Base-by-base conservation (phyloP, 2,797 vertebrate genomes). In the Aratinga solstitialis region DNA sequence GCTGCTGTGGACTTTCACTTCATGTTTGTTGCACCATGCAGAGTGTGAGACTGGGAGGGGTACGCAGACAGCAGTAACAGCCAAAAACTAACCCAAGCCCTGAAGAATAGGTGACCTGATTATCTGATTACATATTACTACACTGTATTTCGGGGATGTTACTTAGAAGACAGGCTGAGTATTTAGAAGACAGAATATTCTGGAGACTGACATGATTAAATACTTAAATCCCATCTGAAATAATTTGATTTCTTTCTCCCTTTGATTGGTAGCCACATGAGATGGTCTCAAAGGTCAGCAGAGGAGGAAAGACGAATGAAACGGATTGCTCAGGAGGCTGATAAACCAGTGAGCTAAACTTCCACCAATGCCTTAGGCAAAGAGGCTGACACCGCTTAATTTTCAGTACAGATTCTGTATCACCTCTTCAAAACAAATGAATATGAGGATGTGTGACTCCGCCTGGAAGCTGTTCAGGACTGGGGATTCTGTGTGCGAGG, bases 391-490 rank as follows among this genome's bases (percentile, higher is more conserved):
- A 68, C 30, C 30, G 30, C 50, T 38, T 40, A 0, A 29, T 63
- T 63, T 63, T 29, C 65, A 10, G 40, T 5, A 18, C 69, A 30
- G 83, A 15, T 11, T 42, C 48, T 8, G 7, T 9, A 27, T 29
- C 63, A 13, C 40, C 54, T 65, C 73, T 54, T 43, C 75, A 45
- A 21, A 75, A 72, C 32, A 73, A 87, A 84, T 4, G n/a, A 53
- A 4, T 27, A 1, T 1, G 19, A 40, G 0, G 9, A 71, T 26
- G 30, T 0, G 1, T 10, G 21, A 51, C 23, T 38, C 75, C 0
- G 4, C 38, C 71, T 22, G 30, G 48, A 53, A 92, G 65, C n/a
- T 5, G 13, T 8, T 66, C 32, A 9, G 0, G 0, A 9, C 45
- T 3, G 38, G 45, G 47, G 23, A 27, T 34, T 82, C 15, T 30